These are phyloP conservation scores for Ptychobarbus kaznakovi DNA, from an alignment of 2,797 vertebrate genomes.

Conservation along the genomic window DNA sequence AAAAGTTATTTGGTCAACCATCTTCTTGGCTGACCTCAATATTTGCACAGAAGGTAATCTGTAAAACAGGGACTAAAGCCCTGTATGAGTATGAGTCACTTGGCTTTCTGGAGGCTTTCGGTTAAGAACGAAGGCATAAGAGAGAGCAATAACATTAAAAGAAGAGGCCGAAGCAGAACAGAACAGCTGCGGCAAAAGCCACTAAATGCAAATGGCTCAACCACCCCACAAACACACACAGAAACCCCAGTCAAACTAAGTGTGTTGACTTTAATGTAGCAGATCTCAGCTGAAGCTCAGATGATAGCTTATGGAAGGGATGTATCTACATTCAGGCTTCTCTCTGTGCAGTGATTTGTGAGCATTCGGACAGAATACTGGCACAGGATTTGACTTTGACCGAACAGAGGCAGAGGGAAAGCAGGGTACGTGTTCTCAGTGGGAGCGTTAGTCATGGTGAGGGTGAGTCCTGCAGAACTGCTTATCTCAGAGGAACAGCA, in stretches of 20 bases:
- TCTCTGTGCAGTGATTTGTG: conserved; percentile 26
- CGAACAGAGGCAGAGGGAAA: conserved; percentile 36
- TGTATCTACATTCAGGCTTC: conserved; percentile 27
- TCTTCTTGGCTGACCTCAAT: not conserved
- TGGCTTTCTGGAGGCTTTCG: not conserved
- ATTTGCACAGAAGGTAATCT: not conserved
- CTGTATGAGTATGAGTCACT: not conserved
- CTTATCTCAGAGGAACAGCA: conserved; percentile 64
- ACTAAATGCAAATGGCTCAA: conserved; percentile 33
- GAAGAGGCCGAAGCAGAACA: not conserved
- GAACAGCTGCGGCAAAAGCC: conserved; percentile 5
- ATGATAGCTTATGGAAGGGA: conserved; percentile 32
- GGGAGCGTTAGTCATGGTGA: conserved; percentile 60
- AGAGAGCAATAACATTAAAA: conserved; percentile 23
- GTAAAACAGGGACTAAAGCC: conserved; percentile 10
- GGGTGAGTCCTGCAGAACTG: conserved; percentile 52
- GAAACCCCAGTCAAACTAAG: conserved; percentile 23
- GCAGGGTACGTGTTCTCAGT: conserved; percentile 22
- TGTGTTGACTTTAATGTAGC: conserved; percentile 30
- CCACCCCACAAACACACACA: conserved; percentile 6
- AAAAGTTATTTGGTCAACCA: not conserved
- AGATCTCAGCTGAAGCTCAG: conserved; percentile 29
- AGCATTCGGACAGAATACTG: conserved; percentile 30
- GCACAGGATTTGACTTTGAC: conserved; percentile 44
- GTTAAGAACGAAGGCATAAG: not conserved